Conservation (phyloP, 1,140 invertebrate species). For the Chymomyza costata region DNA sequence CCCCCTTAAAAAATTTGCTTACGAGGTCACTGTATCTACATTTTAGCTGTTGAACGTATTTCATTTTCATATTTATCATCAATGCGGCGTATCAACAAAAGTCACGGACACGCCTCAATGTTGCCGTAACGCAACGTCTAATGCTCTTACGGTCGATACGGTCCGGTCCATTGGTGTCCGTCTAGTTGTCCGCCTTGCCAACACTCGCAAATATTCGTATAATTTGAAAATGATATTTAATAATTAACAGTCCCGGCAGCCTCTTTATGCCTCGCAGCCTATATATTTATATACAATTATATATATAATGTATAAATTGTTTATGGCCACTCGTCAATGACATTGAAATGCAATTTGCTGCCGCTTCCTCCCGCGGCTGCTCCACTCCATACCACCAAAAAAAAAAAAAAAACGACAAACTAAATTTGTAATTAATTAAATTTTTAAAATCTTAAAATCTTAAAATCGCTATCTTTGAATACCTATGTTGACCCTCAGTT, state of each 20-base stretch:
- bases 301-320: no score
- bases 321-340: slow-evolving; percentile 51
- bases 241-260: slow-evolving; percentile 58
- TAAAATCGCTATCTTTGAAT: slow-evolving; percentile 1
- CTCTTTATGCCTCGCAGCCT: no score
- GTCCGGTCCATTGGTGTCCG: no score
- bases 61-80: slow-evolving; percentile 70
- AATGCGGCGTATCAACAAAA: slow-evolving; percentile 60
- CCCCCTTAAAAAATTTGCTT: no score
- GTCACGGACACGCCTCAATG: slow-evolving; percentile 62
- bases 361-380: neutral
- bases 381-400: slow-evolving; percentile 28
- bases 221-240: slow-evolving; percentile 73
- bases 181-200: no score
- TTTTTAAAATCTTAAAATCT: slow-evolving; percentile 34
- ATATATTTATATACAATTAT: slow-evolving; percentile 11
- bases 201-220: slow-evolving; percentile 27
- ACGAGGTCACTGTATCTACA: no score
- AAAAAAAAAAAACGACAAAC: no score
- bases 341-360: slow-evolving; percentile 63
- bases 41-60: no score
- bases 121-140: slow-evolving; percentile 10
- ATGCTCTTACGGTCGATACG: no score
- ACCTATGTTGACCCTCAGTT: no score
- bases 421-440: slow-evolving; percentile 62